A percentile compares a stretch with the other conserved stretches of the same genome.
Evolutionary conservation across 2,797 vertebrate species (phyloP).

Genomic region (Sebastes elongatus): DNA sequence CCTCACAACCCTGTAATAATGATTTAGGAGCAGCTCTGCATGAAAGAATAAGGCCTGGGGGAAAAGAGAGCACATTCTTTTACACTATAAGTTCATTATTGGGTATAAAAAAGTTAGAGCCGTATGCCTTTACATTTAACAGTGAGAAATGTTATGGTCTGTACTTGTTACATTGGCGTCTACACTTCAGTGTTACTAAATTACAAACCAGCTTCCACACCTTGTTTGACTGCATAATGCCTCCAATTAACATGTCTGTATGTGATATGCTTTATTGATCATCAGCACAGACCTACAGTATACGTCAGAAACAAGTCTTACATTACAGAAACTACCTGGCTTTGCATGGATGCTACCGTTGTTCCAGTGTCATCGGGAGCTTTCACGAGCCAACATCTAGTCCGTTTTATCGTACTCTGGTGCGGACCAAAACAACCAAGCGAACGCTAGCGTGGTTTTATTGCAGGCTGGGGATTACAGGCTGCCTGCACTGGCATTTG

Average conservation of each 20-base stretch:
- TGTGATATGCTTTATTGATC: background rate
- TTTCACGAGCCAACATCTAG: no score
- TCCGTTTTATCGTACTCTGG: no score
- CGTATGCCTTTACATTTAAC: background rate
- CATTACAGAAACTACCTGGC: background rate
- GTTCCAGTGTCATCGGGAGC: no score
- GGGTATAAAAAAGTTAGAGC: background rate
- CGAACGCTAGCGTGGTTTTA: no score
- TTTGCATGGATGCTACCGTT: background rate
- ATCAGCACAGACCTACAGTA: background rate
- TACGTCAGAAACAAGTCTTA: background rate
- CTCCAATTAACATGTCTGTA: background rate
- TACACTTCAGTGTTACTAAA: background rate
- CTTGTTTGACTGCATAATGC: background rate
- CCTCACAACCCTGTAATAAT: background rate
- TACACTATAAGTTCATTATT: background rate
- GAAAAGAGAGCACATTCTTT: background rate
- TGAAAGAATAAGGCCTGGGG: background rate
- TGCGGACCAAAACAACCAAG: no score
- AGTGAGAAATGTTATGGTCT: background rate
- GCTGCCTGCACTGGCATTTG: no score
- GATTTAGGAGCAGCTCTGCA: constrained; percentile 3
- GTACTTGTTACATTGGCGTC: background rate
- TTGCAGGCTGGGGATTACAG: no score
- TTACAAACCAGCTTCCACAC: background rate